A percentile compares a stretch with the other conserved stretches of the same genome.
phyloP scores from a whole-genome alignment of 2,888 invertebrate species.

The Agrotis clavis region DNA sequence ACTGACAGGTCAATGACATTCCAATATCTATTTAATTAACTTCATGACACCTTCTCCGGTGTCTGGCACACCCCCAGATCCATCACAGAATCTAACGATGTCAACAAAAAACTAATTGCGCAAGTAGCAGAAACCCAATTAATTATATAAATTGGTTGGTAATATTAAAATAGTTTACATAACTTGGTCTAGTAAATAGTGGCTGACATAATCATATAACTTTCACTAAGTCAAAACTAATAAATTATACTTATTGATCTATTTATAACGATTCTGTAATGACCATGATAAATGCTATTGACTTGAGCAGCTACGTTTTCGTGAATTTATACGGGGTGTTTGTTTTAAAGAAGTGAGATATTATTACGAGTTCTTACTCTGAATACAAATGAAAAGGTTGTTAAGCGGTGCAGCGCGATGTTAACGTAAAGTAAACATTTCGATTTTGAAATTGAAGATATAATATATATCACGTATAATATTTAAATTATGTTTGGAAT shows the following conservation, averaged over 20 bases:
- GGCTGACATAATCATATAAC: conserved; percentile 70
- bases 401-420: no score
- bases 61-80: background rate
- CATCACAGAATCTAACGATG: background rate
- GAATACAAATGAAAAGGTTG: no score
- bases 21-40: background rate
- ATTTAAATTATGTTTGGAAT: no score
- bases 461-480: no score
- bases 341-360: background rate
- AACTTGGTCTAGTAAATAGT: conserved; percentile 58
- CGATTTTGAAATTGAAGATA: no score
- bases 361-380: no score
- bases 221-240: conserved; percentile 72
- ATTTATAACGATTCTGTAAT: conserved; percentile 67
- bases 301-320: conserved; percentile 63
- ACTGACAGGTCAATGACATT: background rate
- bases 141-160: conserved; percentile 60
- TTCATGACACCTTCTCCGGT: background rate
- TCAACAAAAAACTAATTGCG: conserved; percentile 28
- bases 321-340: conserved; percentile 55
- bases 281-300: conserved; percentile 79
- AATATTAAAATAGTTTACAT: conserved; percentile 60
- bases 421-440: no score
- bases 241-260: conserved; percentile 75
- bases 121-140: conserved; percentile 42